phyloP scores from a whole-genome alignment of 2,113 vertebrate genomes.

The Mionectes macconnelli region DNA sequence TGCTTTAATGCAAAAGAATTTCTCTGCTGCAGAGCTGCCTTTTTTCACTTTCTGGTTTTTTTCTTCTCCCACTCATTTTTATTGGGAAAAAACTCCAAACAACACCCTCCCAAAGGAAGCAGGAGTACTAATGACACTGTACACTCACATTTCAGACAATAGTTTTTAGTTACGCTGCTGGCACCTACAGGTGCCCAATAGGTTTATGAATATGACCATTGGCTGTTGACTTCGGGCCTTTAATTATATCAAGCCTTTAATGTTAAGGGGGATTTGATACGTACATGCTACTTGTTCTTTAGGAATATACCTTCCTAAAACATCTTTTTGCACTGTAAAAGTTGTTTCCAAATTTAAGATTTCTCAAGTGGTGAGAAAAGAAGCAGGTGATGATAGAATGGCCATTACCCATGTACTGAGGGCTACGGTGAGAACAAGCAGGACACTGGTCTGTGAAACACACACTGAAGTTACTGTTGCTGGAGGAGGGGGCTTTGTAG shows the following conservation, averaged over 20 bases:
- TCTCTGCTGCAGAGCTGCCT: neutral
- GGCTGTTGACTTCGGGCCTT: neutral
- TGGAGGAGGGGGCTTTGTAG: neutral
- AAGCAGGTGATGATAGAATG: neutral
- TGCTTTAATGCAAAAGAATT: neutral
- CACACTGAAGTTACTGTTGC: neutral
- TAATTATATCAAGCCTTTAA: neutral
- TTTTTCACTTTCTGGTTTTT: fast-evolving
- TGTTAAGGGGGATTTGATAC: fast-evolving
- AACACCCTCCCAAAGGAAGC: neutral
- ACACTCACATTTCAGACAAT: neutral
- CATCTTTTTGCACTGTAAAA: neutral
- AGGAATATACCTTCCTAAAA: neutral
- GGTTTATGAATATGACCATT: neutral
- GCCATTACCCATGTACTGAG: neutral
- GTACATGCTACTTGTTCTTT: neutral
- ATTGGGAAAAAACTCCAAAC: neutral
- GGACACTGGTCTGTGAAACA: neutral
- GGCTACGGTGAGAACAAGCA: neutral
- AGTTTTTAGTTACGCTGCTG: neutral
- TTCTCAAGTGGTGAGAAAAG: neutral
- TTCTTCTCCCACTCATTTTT: neutral
- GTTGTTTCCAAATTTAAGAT: neutral
- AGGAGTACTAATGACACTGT: neutral
- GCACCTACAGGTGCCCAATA: neutral